phyloP scores from a whole-genome alignment of 1,140 invertebrate genomes.

The Leucophenga varia region DNA sequence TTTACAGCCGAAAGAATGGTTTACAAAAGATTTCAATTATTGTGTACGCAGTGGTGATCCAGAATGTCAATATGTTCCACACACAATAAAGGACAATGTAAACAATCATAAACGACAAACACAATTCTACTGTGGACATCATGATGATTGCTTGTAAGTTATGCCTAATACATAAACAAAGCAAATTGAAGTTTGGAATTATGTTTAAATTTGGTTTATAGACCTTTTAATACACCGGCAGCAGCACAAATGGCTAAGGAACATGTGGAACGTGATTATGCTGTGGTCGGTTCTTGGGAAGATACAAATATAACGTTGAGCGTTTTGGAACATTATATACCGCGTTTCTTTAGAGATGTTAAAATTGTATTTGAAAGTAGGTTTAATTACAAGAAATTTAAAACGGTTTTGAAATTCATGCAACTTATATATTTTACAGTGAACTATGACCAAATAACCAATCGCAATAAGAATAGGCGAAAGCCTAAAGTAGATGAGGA shows the following conservation, averaged over 20 bases:
- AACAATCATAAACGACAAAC: constrained; percentile 77
- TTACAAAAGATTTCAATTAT: constrained; percentile 86
- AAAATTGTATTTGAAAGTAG: constrained; percentile 44
- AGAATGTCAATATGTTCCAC: constrained; percentile 79
- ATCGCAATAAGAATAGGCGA: background rate
- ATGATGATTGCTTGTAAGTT: constrained; percentile 78
- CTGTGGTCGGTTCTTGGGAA: constrained; percentile 83
- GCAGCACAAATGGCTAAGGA: constrained; percentile 78
- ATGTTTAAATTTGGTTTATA: constrained; percentile 58
- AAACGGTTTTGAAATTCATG: background rate
- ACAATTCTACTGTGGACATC: constrained; percentile 86
- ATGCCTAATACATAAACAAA: background rate
- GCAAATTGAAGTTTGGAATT: background rate
- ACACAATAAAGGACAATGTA: constrained; percentile 75
- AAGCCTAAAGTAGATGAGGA: constrained; percentile 67
- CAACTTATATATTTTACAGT: no score
- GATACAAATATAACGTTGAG: constrained; percentile 80
- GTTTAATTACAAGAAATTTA: no score
- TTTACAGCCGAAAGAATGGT: constrained; percentile 75
- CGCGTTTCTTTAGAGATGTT: constrained; percentile 78
- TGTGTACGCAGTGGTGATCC: constrained; percentile 78
- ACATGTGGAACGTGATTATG: constrained; percentile 80
- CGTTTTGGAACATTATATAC: constrained; percentile 81
- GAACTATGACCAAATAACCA: background rate
- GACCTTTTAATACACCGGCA: constrained; percentile 77